Evolutionary conservation across 2,888 invertebrate species (phyloP), one percentile per base, ranked within the genome.

Genomic region (Drosophila planitibia): DNA sequence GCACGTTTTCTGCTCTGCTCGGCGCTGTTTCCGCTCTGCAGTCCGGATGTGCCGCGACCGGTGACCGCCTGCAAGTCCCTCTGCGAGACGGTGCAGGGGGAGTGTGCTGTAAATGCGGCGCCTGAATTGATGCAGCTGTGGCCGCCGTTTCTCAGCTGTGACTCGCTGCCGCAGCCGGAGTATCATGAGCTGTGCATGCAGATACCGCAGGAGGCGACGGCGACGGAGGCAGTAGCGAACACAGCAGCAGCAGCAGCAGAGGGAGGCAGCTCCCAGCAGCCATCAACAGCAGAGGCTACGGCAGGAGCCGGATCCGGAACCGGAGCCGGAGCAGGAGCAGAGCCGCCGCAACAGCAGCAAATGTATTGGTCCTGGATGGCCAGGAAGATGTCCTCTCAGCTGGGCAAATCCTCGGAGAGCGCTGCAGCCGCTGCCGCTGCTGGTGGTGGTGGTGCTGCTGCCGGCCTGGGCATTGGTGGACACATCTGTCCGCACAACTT

Each of bases 21-120:
- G 22, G 96, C 98, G 62, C 97, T 97, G 93, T 97, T 97, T 14
- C 98, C 98, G 44, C 96, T 98, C 93, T 98, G 98, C 94, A 97
- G 97, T 37, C 97, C 97, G 91, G 96, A 97, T 93, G 96, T 97
- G 77, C 96, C 96, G 33, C 96, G 96, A 85, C 96, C 97, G 49
- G 97, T 98, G 74, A 97, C 97, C 71, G 96, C 97, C 14, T 98
- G 98, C 94, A 95, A 97, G 74, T 96, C 96, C 32, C 96, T 98
- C 81, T 98, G 98, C 93, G 96, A 97, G 91, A 95, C 96, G 85
- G 97, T 97, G 9, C 95, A 95, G 78, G 94, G 93, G 4, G 97
- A 97, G 90, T 97, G 97, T 93, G 74, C 81, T 0, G 75, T 83
- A 0, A 82, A 75, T 16, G 79, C 84, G 19, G 94, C 95, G 78